A percentile compares a stretch with the other conserved stretches of the same genome.
Evolutionary conservation across 1,140 invertebrate genomes (phyloP).

Genomic region (Caenorhabditis remanei): DNA sequence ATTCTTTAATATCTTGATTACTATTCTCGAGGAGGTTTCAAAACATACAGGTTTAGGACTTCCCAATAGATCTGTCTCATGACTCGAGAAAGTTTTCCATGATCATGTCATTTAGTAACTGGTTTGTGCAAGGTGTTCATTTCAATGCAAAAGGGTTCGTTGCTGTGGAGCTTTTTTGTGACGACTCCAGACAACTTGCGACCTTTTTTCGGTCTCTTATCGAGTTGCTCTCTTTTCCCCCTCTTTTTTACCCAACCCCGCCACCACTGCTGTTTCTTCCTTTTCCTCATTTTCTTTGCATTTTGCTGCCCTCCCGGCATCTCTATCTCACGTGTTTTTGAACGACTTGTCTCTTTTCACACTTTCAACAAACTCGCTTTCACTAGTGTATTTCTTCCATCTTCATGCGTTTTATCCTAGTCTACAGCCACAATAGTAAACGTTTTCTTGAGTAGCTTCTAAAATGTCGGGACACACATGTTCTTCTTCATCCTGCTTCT

Average conservation of each 20-base stretch:
- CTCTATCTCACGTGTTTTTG: slow-evolving; percentile 45
- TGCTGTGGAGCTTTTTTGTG: neutral
- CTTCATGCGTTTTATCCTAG: slow-evolving; percentile 25
- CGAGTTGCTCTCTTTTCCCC: neutral
- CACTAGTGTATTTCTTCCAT: neutral
- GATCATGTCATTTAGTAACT: too few relatives aligned
- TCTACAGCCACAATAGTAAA: neutral
- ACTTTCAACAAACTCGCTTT: slow-evolving; percentile 31
- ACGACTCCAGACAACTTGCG: slow-evolving; percentile 10
- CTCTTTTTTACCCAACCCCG: slow-evolving; percentile 3
- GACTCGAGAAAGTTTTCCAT: too few relatives aligned
- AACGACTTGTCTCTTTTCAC: slow-evolving; percentile 27
- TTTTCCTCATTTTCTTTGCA: slow-evolving; percentile 12
- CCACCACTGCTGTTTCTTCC: neutral
- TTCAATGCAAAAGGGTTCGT: neutral
- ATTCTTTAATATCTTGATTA: too few relatives aligned
- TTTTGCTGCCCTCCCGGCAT: slow-evolving; percentile 35
- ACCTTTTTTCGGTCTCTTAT: neutral
- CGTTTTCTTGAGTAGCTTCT: neutral
- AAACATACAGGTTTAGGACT: too few relatives aligned
- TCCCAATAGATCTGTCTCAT: too few relatives aligned
- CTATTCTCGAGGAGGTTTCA: too few relatives aligned
- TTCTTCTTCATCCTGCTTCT: neutral
- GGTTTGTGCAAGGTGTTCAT: neutral
- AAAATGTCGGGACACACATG: slow-evolving; percentile 2